Percentiles rank a stretch among this genome's conserved stretches.
Evolutionary conservation across 2,113 vertebrate genomes (phyloP).

Genomic region (Isichthys henryi): DNA sequence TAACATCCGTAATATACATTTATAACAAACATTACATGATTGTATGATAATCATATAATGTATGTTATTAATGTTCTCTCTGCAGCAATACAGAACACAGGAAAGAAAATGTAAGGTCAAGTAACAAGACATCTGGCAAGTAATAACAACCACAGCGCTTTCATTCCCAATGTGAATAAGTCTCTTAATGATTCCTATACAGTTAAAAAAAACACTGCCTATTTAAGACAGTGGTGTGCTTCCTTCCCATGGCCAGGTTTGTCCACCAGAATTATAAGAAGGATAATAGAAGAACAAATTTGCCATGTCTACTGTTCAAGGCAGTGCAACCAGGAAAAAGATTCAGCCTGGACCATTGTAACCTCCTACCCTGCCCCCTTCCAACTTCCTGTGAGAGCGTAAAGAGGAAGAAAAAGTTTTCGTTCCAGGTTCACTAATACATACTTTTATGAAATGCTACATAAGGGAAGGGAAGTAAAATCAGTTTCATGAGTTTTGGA

Average conservation of each 20-base stretch:
- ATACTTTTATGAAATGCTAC: neutral
- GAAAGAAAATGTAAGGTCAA: neutral
- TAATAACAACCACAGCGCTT: neutral
- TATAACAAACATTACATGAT: neutral
- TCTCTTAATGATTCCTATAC: neutral
- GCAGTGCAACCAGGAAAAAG: neutral
- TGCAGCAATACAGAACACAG: neutral
- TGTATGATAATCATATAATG: neutral
- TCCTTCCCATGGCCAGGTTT: neutral
- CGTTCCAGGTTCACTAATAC: neutral
- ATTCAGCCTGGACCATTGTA: neutral
- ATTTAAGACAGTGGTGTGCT: neutral
- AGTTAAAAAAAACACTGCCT: neutral
- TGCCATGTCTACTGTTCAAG: neutral
- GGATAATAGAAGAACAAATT: neutral
- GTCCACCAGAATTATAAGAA: neutral
- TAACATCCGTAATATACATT: neutral
- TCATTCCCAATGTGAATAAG: neutral
- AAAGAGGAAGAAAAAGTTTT: constrained; percentile 1
- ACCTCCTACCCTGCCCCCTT: neutral
- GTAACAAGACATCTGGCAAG: neutral
- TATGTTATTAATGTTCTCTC: neutral
- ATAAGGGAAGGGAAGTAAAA: neutral
- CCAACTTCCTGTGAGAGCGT: neutral
- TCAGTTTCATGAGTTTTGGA: neutral